These are phyloP conservation scores for Catamblyrhynchus diadema DNA, from an alignment of 2,797 vertebrate genomes.

Conservation along the genomic window DNA sequence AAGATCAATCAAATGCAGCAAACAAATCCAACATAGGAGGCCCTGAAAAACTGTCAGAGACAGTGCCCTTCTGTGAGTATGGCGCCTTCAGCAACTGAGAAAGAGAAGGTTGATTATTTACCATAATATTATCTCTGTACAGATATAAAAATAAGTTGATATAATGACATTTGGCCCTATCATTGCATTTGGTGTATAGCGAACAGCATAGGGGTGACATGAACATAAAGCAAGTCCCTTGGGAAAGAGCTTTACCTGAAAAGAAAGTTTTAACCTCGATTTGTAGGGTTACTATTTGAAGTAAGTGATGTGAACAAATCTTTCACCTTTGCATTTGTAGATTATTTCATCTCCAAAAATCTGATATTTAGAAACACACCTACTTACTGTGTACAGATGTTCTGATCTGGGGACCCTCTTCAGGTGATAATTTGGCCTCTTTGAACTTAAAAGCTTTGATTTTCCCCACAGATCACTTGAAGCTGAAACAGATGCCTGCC, in stretches of 20 bases:
- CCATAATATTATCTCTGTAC: neutral
- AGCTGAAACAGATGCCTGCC: conserved; percentile 12
- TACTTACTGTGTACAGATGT: neutral
- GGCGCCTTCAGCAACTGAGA: neutral
- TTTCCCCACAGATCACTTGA: neutral
- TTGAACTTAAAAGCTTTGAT: neutral
- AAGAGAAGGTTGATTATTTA: neutral
- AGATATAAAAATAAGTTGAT: neutral
- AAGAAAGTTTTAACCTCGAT: neutral
- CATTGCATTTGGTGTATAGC: neutral
- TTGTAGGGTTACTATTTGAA: neutral
- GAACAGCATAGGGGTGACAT: neutral
- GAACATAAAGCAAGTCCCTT: neutral
- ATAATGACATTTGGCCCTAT: neutral
- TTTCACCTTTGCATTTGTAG: neutral
- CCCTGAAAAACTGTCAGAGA: neutral
- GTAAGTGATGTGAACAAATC: neutral
- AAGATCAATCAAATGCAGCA: neutral
- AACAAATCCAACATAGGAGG: neutral
- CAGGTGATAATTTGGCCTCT: conserved; percentile 10
- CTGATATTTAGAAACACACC: neutral
- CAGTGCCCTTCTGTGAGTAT: neutral
- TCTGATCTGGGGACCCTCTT: neutral
- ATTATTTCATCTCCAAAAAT: neutral
- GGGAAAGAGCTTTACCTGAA: neutral